Evolutionary conservation across 2,113 vertebrate species (phyloP), one percentile per base, ranked within the genome.

Genomic region (Dolichallabes microphthalmus): DNA sequence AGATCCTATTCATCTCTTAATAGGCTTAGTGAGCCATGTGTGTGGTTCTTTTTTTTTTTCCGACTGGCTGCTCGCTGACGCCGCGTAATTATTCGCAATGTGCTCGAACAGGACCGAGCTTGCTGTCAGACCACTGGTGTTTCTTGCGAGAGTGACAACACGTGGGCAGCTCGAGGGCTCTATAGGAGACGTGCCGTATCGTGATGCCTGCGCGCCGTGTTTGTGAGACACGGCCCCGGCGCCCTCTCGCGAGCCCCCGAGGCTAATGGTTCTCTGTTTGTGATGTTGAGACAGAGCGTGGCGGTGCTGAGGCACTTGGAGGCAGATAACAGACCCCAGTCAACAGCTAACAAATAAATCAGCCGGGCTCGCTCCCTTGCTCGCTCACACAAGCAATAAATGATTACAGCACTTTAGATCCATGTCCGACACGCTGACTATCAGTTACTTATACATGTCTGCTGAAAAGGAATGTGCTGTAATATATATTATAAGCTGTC

Each of bases 31-130:
- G 87, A 92, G 90, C 90, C 53, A 45, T 74, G 58, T 73, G 76
- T 32, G 27, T 76, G 25, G n/a, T 17, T 45, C 8, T 45, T 45
- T 45, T 39, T 39, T 91, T 93, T 93, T 92, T 94, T 94, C 92
- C 92, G 90, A 92, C 86, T 92, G 93, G 87, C 90, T 94, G 93
- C 91, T 88, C 89, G 89, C 89, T 91, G 94, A 92, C 92, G 92
- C 92, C 90, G 92, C 91, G 90, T 94, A 94, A 94, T 95, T 94
- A 94, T 91, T 90, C 90, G 84, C 86, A 91, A 89, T 92, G 90
- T 91, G 90, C 90, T 91, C 73, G 53, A 74, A 66, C 58, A 69
- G 45, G 69, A 52, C 27, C 22, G 50, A 2, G 39, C 27, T 85
- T 90, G 86, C 90, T 88, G 88, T 90, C 89, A 85, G 80, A 88